phyloP scores from a whole-genome alignment of 2,888 invertebrate species.

The Ectobius pallidus region DNA sequence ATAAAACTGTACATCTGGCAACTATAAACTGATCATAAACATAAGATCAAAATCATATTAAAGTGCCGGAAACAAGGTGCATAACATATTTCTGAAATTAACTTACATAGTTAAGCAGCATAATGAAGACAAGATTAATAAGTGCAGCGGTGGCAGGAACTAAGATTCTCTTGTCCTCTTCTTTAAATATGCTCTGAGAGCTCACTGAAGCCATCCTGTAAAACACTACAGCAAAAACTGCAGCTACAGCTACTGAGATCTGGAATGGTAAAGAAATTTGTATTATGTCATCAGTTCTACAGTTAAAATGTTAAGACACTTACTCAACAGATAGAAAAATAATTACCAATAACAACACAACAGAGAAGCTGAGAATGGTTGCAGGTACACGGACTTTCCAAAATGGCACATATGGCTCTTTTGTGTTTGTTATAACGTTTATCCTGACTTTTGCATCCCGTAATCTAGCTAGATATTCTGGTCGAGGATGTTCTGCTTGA shows the following conservation, averaged over 20 bases:
- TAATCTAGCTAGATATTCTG: constrained; percentile 72
- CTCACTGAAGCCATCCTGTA: constrained; percentile 74
- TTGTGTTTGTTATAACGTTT: constrained; percentile 62
- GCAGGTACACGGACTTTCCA: constrained; percentile 76
- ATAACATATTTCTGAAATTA: too few species aligned
- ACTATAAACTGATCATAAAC: too few species aligned
- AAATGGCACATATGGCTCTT: constrained; percentile 77
- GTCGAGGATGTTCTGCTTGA: constrained; percentile 76
- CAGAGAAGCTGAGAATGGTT: constrained; percentile 70
- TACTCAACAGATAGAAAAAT: neutral
- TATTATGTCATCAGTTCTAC: too few species aligned
- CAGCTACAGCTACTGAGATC: constrained; percentile 71
- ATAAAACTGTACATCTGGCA: too few species aligned
- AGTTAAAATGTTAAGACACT: too few species aligned
- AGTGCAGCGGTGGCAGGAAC: constrained; percentile 77
- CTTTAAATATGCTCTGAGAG: constrained; percentile 58
- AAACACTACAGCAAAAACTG: constrained; percentile 77
- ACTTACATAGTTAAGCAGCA: constrained; percentile 70
- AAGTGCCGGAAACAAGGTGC: too few species aligned
- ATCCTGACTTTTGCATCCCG: constrained; percentile 61
- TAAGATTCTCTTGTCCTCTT: constrained; percentile 66
- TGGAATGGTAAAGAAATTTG: constrained; percentile 49
- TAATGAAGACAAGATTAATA: constrained; percentile 78
- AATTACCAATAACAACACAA: constrained; percentile 63
- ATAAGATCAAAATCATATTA: too few species aligned